Evolutionary conservation across 30 jellyfish, hydroid and myxozoan species (phyloP).

Genomic region (Cassiopea xamachana): DNA sequence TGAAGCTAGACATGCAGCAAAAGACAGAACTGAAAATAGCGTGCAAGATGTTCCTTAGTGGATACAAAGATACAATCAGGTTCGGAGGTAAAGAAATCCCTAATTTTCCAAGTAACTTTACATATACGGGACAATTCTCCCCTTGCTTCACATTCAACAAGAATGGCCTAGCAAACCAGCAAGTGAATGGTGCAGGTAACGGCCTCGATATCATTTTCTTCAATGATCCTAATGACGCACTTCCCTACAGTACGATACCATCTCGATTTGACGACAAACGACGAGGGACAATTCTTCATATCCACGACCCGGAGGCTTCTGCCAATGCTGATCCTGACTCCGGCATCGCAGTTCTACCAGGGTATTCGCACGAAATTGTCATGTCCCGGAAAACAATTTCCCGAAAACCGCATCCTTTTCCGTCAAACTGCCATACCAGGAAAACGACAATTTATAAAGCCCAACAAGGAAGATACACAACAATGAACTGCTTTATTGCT

Average conservation of each 20-base stretch:
- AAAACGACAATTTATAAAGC: slow-evolving; percentile 36
- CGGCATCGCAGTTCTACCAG: slow-evolving; percentile 31
- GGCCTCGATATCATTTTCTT: slow-evolving; percentile 42
- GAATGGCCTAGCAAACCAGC: slow-evolving; percentile 23
- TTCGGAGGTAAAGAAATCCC: slow-evolving; percentile 18
- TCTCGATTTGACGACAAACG: slow-evolving; percentile 56
- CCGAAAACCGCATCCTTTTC: slow-evolving; percentile 46
- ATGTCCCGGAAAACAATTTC: not conserved
- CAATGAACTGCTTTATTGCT: slow-evolving; percentile 17
- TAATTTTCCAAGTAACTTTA: slow-evolving; percentile 20
- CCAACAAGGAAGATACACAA: slow-evolving; percentile 32
- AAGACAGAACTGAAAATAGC: slow-evolving; percentile 34
- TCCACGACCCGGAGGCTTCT: slow-evolving; percentile 48
- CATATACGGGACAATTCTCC: not conserved
- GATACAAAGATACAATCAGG: slow-evolving; percentile 36
- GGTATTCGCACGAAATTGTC: slow-evolving; percentile 26
- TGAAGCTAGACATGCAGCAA: not conserved
- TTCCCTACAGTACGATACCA: not conserved
- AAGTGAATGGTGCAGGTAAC: slow-evolving; percentile 14
- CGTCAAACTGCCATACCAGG: slow-evolving; percentile 55
- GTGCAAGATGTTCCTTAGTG: slow-evolving; percentile 49
- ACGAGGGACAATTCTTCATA: slow-evolving; percentile 6
- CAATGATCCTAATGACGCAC: slow-evolving; percentile 28
- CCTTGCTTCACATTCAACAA: slow-evolving; percentile 57
- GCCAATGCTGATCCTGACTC: slow-evolving; percentile 5